Evolutionary conservation across 37 sponge, comb jelly and placozoan species (phyloP).

Genomic region (Corticium candelabrum): DNA sequence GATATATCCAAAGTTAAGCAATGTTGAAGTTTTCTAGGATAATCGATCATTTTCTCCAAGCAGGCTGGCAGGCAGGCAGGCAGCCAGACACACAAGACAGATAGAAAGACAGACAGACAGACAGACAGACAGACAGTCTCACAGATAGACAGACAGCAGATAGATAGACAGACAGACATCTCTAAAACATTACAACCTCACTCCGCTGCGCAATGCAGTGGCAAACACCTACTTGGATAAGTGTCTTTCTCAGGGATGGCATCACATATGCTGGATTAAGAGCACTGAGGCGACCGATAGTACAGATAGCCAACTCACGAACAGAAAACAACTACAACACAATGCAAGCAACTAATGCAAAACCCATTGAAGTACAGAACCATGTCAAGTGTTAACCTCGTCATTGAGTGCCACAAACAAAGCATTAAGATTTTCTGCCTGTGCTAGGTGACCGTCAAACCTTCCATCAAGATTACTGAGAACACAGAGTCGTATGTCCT

Average conservation of each 20-base stretch:
- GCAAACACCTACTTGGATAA: conserved; percentile 41
- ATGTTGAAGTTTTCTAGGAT: too few species aligned
- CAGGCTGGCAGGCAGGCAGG: too few species aligned
- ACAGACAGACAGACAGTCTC: too few species aligned
- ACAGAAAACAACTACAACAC: conserved; percentile 49
- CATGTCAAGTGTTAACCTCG: too few species aligned
- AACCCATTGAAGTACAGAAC: neutral
- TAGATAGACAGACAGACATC: too few species aligned
- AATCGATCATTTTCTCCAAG: too few species aligned
- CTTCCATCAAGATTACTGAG: conserved; percentile 46
- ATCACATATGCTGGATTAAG: conserved; percentile 93
- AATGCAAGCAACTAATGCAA: neutral
- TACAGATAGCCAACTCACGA: conserved; percentile 74
- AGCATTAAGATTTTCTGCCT: conserved; percentile 68
- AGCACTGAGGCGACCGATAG: conserved; percentile 80
- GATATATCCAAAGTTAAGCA: too few species aligned
- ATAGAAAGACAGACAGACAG: too few species aligned
- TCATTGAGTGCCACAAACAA: conserved; percentile 88
- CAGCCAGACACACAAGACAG: too few species aligned
- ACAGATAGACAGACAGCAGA: too few species aligned
- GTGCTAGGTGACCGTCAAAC: conserved; percentile 81
- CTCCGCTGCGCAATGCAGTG: too few species aligned
- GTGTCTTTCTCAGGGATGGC: conserved; percentile 84
- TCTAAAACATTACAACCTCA: too few species aligned
- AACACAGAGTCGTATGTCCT: conserved; percentile 65